Conservation (phyloP, 2,113 vertebrate species). For the Cyphomyrus discorhynchus region DNA sequence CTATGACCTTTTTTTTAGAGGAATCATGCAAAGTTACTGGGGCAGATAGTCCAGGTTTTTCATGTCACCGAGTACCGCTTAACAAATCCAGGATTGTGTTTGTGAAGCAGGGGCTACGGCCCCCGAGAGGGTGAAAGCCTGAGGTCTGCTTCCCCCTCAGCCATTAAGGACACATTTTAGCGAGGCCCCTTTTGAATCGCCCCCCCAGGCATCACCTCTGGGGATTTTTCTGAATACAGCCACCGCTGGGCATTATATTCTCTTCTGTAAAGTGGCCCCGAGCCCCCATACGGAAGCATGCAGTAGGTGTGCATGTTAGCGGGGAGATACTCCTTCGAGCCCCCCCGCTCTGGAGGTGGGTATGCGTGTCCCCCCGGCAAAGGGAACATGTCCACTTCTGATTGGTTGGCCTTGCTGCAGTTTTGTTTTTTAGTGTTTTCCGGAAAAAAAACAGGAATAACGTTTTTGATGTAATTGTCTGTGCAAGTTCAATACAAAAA, state of each 20-base stretch:
- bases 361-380: neutral
- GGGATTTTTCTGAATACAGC: conserved; percentile 60
- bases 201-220: conserved; percentile 61
- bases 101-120: conserved; percentile 27
- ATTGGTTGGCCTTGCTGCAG: neutral
- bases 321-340: neutral
- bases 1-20: neutral
- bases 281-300: conserved; percentile 57
- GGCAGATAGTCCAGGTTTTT: neutral
- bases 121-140: conserved; percentile 60
- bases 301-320: conserved; percentile 40
- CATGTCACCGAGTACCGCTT: conserved; percentile 32
- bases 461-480: neutral
- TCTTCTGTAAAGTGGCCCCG: conserved; percentile 44
- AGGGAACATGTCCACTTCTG: neutral
- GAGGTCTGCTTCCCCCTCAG: neutral
- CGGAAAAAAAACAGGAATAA: neutral
- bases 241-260: conserved; percentile 40
- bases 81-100: conserved; percentile 39
- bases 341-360: neutral
- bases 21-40: neutral
- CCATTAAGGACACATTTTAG: conserved; percentile 27
- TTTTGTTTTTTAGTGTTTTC: neutral
- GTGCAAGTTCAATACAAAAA: neutral
- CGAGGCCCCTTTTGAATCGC: conserved; percentile 65